phyloP scores from a whole-genome alignment of 2,113 vertebrate species.

The Muntiacus muntjak region DNA sequence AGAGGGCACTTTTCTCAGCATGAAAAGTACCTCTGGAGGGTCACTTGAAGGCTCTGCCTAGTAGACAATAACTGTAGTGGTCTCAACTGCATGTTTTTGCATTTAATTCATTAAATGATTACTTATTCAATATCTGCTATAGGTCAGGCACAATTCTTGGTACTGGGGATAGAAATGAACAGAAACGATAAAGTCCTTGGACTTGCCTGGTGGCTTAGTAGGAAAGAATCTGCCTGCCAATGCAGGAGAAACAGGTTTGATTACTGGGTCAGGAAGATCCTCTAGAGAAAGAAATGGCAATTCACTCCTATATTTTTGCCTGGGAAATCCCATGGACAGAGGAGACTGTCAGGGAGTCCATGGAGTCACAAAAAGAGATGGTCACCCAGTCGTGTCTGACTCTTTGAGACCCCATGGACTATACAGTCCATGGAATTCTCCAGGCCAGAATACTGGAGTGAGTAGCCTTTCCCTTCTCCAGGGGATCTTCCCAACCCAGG shows the following conservation, averaged over 20 bases:
- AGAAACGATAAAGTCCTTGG: neutral
- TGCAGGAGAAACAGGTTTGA: neutral
- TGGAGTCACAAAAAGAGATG: neutral
- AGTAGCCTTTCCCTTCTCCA: neutral
- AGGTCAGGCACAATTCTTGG: neutral
- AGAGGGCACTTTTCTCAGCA: neutral
- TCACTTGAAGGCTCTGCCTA: neutral
- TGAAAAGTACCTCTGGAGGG: rapidly evolving
- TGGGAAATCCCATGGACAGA: neutral
- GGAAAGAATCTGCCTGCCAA: neutral
- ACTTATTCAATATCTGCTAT: neutral
- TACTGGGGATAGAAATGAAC: neutral
- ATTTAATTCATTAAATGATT: neutral
- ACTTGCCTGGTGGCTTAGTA: neutral
- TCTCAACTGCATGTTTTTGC: neutral
- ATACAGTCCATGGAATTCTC: neutral
- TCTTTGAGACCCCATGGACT: neutral
- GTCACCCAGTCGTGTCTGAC: neutral
- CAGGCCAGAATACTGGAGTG: neutral
- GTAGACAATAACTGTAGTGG: neutral
- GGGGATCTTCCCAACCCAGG: neutral
- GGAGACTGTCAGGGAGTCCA: neutral
- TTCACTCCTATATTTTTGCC: neutral
- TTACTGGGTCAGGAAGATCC: neutral
- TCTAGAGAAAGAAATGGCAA: neutral